Conservation (phyloP, 2,797 vertebrate genomes). For the Amazonetta brasiliensis region DNA sequence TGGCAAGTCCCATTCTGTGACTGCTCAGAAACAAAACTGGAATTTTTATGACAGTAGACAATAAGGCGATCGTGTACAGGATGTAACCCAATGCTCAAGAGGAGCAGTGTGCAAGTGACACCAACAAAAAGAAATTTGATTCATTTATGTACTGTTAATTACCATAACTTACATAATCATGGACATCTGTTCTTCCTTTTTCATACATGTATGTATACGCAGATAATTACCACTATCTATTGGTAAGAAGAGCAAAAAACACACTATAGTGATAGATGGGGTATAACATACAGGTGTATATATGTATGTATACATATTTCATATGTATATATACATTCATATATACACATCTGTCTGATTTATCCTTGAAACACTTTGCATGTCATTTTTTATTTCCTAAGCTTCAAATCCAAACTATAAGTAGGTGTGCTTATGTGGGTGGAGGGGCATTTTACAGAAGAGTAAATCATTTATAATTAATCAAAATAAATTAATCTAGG, state of each 20-base stretch:
- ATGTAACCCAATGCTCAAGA: conserved; percentile 84
- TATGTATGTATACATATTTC: background rate
- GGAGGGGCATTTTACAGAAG: background rate
- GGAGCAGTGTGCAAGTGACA: conserved; percentile 90
- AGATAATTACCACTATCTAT: conserved; percentile 33
- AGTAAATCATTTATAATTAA: background rate
- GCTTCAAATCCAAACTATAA: background rate
- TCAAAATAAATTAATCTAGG: background rate
- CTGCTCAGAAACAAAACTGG: conserved; percentile 79
- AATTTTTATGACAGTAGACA: conserved; percentile 87
- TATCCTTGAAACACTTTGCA: background rate
- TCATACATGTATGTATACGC: conserved; percentile 19
- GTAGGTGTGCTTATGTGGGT: background rate
- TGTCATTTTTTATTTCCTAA: background rate
- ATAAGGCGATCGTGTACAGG: conserved; percentile 87
- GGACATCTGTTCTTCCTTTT: conserved; percentile 85
- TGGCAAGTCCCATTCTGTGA: conserved; percentile 84
- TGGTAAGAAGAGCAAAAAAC: background rate
- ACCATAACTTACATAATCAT: conserved; percentile 84
- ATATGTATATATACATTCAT: background rate
- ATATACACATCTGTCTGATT: background rate
- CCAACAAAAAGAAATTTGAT: conserved; percentile 89
- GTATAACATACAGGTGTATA: background rate
- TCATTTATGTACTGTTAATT: conserved; percentile 86
- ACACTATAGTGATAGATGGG: background rate